Evolutionary conservation across 1,140 invertebrate species (phyloP), one percentile per base, ranked within the genome.

Genomic region (Hyphantria cunea): DNA sequence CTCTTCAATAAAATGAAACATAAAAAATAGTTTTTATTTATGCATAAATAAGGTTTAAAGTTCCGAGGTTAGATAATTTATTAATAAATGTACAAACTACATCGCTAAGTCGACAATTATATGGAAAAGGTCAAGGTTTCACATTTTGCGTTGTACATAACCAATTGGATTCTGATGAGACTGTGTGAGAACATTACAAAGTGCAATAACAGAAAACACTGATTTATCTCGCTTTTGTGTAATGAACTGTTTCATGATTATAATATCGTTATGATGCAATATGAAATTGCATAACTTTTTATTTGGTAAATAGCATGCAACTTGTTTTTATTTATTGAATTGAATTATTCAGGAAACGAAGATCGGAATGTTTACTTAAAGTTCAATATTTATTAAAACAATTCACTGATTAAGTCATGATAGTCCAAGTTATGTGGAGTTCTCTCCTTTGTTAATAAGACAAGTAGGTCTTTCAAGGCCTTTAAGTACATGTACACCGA

Each of bases 81-180:
- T 58, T 73, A 76, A 70, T 82, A 78, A 71, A 66, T 69, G 62
- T 63, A 74, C 65, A 74, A 72, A 74, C 71, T 69, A 65, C 72
- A 67, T 70, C 61, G 66, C 56, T 59, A 65, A 80, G 67, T 73
- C 70, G 44, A 78, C 76, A 76, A 74, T 82, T 59, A 73, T 50
- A 68, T 65, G 45, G 59, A 65, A 84, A 88, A 86, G 79, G 74
- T 65, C 83, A 88, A 86, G 85, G 83, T 77, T 75, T 74, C 41
- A 67, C 66, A 65, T 78, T 84, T 82, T 79, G 72, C 66, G 74
- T 67, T 73, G 66, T 76, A 80, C 84, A 64, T 79, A 64, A 71
- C 64, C 70, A 86, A 86, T 84, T 81, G 73, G 75, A 74, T 86
- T 80, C 63, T 85, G 70, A 75, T 71, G 73, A 70, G 69, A 67